Percentiles rank a stretch among this genome's conserved stretches.
These are phyloP conservation scores for Tuberolachnus salignus DNA, from an alignment of 2,888 invertebrate species.

Conservation along the genomic window DNA sequence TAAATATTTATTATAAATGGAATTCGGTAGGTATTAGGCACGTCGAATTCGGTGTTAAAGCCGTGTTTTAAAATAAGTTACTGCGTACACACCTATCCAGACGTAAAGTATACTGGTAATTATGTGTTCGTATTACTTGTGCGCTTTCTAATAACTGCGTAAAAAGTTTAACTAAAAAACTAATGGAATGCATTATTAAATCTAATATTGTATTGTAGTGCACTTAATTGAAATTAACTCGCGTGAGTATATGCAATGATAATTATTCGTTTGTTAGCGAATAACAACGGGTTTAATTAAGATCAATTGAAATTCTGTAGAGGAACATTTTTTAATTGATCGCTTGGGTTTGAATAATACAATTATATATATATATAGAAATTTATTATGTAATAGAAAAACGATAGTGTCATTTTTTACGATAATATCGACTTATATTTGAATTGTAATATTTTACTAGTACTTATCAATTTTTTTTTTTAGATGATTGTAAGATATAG, in stretches of 20 bases:
- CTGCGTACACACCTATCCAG: too few species aligned
- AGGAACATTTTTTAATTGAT: background rate
- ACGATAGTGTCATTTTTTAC: background rate
- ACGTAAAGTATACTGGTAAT: too few species aligned
- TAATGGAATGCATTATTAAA: too few species aligned
- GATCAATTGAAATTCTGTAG: conserved; percentile 10
- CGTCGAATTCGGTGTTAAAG: too few species aligned
- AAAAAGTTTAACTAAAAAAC: too few species aligned
- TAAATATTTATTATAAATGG: background rate
- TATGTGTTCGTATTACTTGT: too few species aligned
- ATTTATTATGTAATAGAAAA: background rate
- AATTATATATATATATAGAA: background rate
- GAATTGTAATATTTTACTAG: background rate
- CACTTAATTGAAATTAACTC: background rate
- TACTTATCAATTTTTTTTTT: too few species aligned
- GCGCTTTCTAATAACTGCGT: too few species aligned
- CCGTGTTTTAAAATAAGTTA: too few species aligned
- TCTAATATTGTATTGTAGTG: too few species aligned
- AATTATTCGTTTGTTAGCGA: background rate
- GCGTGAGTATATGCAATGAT: background rate
- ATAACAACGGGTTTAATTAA: conserved; percentile 22
- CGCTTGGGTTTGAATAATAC: background rate
- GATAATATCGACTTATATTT: background rate
- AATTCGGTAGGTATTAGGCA: too few species aligned
- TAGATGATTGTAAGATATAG: too few species aligned